Evolutionary conservation across 2,888 invertebrate genomes (phyloP), one percentile per base, ranked within the genome.

Genomic region (Dastarcus helophoroides): DNA sequence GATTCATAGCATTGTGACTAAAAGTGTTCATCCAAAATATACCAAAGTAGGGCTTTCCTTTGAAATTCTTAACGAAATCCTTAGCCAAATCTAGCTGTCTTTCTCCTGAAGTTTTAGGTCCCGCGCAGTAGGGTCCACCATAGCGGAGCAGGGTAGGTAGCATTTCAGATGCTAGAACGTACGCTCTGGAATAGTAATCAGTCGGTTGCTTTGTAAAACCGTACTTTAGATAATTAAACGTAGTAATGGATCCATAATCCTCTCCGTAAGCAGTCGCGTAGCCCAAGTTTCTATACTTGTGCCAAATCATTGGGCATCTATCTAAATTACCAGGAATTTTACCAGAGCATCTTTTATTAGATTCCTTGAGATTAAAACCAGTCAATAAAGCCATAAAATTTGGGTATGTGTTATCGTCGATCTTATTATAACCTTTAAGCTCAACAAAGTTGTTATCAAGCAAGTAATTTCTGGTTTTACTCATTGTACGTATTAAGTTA

Each of bases 321-420:
- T 88, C 84, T 26, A 79, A 52, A n/a, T n/a, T n/a, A n/a, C n/a
- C n/a, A 30, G 26, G 66, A 9, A 70, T 68, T 14, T 62, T 54
- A 41, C 69, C 69, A 14, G 69, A 67, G 11, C 61, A 55, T 39
- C 67, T 34, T n/a, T n/a, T n/a, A n/a, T n/a, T n/a, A 7, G 24
- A 13, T 4, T 14, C 27, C 27, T 21, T 2, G 13, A 26, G 23
- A 35, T 60, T 54, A 36, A 70, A 65, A 2, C 90, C 91, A 0
- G 81, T 76, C 8, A 84, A 63, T 24, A 82, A 67, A 0, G 89
- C 85, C 71, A 89, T 79, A 28, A 93, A 60, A 59, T 93, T 94
- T 0, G 91, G 88, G 51, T 83, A 86, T 0, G 90, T 91, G 49
- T 91, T 91, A 50, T 90, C 90, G 4, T 76, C 86, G 37, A 84